Percentiles rank a stretch among this genome's conserved stretches.
Conservation (phyloP, 2,888 invertebrate genomes). For the Drosophila seclusa region DNA sequence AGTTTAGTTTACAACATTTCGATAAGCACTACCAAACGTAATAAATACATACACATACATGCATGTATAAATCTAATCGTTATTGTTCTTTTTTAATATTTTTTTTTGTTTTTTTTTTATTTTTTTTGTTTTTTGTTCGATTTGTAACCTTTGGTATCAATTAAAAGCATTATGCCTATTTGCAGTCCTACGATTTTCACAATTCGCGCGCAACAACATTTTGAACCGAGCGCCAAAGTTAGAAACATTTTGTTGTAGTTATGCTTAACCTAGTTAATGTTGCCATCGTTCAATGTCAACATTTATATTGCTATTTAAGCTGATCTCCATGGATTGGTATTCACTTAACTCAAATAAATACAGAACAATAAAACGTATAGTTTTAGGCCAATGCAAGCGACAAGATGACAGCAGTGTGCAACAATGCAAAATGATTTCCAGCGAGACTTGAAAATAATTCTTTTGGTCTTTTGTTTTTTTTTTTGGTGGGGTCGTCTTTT, state of each 20-base stretch:
- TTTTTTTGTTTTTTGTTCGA: neutral
- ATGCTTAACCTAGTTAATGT: neutral
- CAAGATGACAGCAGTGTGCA: neutral
- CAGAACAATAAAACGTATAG: conserved; percentile 3
- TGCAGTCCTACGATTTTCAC: conserved; percentile 13
- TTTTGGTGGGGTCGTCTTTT: conserved; percentile 10
- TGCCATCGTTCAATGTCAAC: conserved; percentile 12
- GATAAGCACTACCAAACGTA: conserved; percentile 9
- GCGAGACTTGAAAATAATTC: neutral
- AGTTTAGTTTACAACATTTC: neutral
- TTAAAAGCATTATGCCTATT: conserved; percentile 14
- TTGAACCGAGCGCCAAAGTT: conserved; percentile 1
- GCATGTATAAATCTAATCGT: neutral
- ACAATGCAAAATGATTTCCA: conserved; percentile 5
- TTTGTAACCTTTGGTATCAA: conserved; percentile 9
- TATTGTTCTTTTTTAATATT: neutral
- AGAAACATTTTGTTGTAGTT: conserved; percentile 12
- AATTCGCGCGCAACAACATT: neutral
- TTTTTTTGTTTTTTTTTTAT: neutral
- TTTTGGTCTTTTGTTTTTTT: neutral
- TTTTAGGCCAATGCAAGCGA: neutral
- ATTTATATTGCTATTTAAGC: conserved; percentile 12
- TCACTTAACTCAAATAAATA: neutral
- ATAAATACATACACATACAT: conserved; percentile 2
- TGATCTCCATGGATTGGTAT: neutral